Base-by-base conservation (phyloP, 2,888 invertebrate genomes). In the Anthrax anthrax region DNA sequence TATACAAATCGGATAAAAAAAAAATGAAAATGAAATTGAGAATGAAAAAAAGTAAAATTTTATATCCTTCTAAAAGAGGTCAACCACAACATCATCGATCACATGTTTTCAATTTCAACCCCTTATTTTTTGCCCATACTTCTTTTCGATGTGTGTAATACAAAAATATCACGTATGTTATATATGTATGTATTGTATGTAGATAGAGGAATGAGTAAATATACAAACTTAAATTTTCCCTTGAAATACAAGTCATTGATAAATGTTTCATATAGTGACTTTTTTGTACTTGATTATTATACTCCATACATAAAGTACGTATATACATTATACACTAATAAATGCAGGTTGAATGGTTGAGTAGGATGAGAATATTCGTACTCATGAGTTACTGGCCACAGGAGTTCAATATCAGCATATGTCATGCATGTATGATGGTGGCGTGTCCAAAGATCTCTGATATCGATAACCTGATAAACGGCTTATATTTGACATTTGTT, bases 381-480 rank as follows among this genome's bases (percentile, higher is more conserved):
- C 29, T 32, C 9, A 32, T 32, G 12, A 1, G 12, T 32, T 32
- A 32, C 12, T 32, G 29, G 29, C 29, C 29, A 32, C 29, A 32
- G 29, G 29, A 32, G 43, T 17, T 18, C 43, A 14, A 40, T 32
- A 34, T 40, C 42, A 39, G 45, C 50, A 50, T 48, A 50, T 50
- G 50, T 48, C 50, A 50, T 50, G 48, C 47, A 46, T 47, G 43
- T 47, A 46, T 44, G 29, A 32, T 32, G 29, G 46, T 50, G 46
- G 50, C 50, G 50, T 50, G 50, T 48, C 43, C 47, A 44, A 42
- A 50, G 50, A 50, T 50, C 50, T 36, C 39, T 46, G 50, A 48
- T 50, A 50, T 50, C 50, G 50, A 50, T 50, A 50, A 48, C 44
- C 48, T 46, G 50, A 50, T 50, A 50, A 46, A 46, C 47, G 47